Evolutionary conservation across 1,140 invertebrate genomes (phyloP).

Genomic region (Calycopis cecrops): DNA sequence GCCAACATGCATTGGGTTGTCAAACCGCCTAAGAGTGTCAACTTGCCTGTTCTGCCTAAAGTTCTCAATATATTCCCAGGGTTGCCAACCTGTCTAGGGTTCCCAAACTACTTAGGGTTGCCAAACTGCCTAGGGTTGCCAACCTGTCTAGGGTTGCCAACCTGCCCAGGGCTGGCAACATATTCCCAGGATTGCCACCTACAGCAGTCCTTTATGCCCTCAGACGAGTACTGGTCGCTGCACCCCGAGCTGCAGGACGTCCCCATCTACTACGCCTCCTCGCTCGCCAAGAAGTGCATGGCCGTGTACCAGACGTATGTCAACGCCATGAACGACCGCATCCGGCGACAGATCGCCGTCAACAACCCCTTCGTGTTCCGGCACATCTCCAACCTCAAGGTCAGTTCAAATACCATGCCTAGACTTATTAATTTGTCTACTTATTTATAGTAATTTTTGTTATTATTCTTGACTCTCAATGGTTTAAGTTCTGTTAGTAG

Average conservation of each 20-base stretch:
- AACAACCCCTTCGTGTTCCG: slow-evolving; percentile 99
- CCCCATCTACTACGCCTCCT: slow-evolving; percentile 99
- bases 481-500: too few species aligned
- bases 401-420: too few species aligned
- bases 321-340: slow-evolving; percentile 99
- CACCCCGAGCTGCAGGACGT: slow-evolving; percentile 99
- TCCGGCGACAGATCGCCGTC: slow-evolving; percentile 95
- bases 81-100: too few species aligned
- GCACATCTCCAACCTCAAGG: slow-evolving; percentile 98
- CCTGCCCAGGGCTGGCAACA: background rate
- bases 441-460: too few species aligned
- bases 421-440: too few species aligned
- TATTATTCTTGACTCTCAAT: too few species aligned
- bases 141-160: background rate
- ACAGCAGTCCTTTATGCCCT: slow-evolving; percentile 10
- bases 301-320: slow-evolving; percentile 99
- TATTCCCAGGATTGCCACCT: background rate
- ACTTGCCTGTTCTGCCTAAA: too few species aligned
- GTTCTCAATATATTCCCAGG: too few species aligned
- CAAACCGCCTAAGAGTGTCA: too few species aligned
- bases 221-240: slow-evolving; percentile 98
- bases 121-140: too few species aligned
- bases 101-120: too few species aligned
- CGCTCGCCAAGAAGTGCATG: slow-evolving; percentile 99
- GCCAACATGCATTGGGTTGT: too few species aligned